A percentile compares a stretch with the other conserved stretches of the same genome.
Conservation (phyloP, 2,888 invertebrate genomes). For the Acholoe squamosa region DNA sequence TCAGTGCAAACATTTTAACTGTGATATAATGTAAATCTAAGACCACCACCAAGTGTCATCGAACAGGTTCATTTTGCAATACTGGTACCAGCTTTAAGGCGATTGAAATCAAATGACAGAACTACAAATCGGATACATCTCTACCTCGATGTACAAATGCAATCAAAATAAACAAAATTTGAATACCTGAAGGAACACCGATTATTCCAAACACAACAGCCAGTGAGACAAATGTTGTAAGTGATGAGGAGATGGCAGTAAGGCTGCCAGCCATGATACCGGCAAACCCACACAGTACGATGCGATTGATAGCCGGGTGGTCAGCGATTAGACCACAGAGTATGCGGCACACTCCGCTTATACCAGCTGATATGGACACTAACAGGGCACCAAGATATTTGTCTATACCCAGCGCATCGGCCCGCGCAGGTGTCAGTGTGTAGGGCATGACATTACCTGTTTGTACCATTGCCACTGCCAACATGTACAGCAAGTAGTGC, state of each 20-base stretch:
- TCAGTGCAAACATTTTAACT: no score
- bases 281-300: conserved; percentile 15
- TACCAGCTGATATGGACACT: not conserved
- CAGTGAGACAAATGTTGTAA: conserved; percentile 12
- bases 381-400: not conserved
- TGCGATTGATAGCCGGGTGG: not conserved
- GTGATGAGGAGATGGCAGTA: not conserved
- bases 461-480: conserved; percentile 1
- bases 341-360: conserved; percentile 38
- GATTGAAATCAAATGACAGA: no score
- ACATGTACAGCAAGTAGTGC: not conserved
- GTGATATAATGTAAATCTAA: no score
- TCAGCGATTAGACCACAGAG: conserved; percentile 41
- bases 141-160: no score
- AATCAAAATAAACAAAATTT: no score
- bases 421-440: conserved; percentile 31
- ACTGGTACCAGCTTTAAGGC: no score
- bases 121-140: no score
- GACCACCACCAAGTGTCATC: no score
- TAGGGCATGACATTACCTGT: conserved; percentile 41
- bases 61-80: no score
- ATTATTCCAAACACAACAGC: not conserved
- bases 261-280: not conserved
- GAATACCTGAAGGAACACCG: conserved; percentile 27
- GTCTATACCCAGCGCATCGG: conserved; percentile 42